Evolutionary conservation across 1,140 invertebrate genomes (phyloP), one percentile per base, ranked within the genome.

Genomic region (Lasioglossum baleicum): DNA sequence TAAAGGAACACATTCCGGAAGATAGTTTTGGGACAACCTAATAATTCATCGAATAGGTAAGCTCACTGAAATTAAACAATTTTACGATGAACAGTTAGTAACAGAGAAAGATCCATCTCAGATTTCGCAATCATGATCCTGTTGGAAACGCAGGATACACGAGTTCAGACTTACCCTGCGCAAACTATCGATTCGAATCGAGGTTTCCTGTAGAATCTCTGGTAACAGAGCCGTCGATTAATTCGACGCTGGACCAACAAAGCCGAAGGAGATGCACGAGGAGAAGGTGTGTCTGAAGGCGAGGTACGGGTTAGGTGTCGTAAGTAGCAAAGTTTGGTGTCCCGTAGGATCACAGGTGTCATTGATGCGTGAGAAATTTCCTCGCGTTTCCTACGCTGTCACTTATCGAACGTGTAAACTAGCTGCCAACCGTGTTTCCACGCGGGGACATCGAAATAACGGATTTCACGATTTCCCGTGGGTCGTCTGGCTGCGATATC

Each of bases 391-490:
- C 56, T 35, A 26, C 73, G 69, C 83, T 53, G 51, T 53, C 51
- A 72, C 84, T 85, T 85, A 85, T 84, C 84, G 84, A 84, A 81
- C 83, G 61, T 75, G 80, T 85, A 86, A 85, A 85, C 75, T 84
- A 84, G 74, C 84, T 82, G 83, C 75, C 83, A 64, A 69, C 17
- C 56, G 20, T n/a, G 83, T 84, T 65, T 84, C 74, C 82, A 61
- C n/a, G 26, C 40, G 44, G 67, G 65, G 83, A 85, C 84, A 86
- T 63, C 15, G 80, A 65, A 86, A 75, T 79, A 85, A 86, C 83
- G 80, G 72, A 79, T 84, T 85, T 69, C 67, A 78, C 71, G 80
- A 82, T 85, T 86, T 82, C 83, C 84, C 84, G 53, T 13, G 83
- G 74, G 83, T 67, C 63, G n/a, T 67, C 69, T 64, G 68, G 74